Evolutionary conservation across 1,140 invertebrate species (phyloP).

Genomic region (Matsumurasca onukii): DNA sequence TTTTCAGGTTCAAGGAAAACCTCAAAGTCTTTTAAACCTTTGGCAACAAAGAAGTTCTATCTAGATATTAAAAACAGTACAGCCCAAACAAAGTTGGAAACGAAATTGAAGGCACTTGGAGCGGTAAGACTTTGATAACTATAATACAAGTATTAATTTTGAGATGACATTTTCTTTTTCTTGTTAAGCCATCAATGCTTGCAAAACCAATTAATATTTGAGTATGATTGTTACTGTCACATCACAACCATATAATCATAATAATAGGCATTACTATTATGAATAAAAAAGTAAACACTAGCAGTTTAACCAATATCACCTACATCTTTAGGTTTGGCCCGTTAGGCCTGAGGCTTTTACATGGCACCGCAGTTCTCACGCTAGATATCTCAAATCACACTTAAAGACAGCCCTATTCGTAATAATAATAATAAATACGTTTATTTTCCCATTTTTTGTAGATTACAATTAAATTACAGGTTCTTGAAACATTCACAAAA

Average conservation of each 20-base stretch:
- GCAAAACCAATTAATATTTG: too few relatives aligned
- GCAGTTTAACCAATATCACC: background rate
- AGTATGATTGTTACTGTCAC: too few relatives aligned
- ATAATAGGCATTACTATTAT: background rate
- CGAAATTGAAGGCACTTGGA: slow-evolving; percentile 37
- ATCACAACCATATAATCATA: background rate
- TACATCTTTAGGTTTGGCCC: too few relatives aligned
- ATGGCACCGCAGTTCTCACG: too few relatives aligned
- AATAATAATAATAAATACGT: too few relatives aligned
- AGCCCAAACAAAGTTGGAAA: slow-evolving; percentile 34
- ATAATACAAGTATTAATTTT: background rate
- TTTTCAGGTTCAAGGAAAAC: slow-evolving; percentile 33
- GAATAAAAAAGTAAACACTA: background rate
- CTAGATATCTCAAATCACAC: too few relatives aligned
- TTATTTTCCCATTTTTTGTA: too few relatives aligned
- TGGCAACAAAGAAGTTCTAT: slow-evolving; percentile 38
- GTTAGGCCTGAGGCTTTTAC: too few relatives aligned
- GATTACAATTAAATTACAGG: too few relatives aligned
- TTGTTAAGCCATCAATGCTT: background rate
- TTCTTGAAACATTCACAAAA: too few relatives aligned
- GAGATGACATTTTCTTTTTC: background rate
- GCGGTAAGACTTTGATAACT: slow-evolving; percentile 41
- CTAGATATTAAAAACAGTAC: slow-evolving; percentile 39
- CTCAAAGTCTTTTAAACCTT: slow-evolving; percentile 25
- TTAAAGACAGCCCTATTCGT: too few relatives aligned